Evolutionary conservation across 35 echinoderm and acorn worm species (phyloP).

Genomic region (Apostichopus californicus): DNA sequence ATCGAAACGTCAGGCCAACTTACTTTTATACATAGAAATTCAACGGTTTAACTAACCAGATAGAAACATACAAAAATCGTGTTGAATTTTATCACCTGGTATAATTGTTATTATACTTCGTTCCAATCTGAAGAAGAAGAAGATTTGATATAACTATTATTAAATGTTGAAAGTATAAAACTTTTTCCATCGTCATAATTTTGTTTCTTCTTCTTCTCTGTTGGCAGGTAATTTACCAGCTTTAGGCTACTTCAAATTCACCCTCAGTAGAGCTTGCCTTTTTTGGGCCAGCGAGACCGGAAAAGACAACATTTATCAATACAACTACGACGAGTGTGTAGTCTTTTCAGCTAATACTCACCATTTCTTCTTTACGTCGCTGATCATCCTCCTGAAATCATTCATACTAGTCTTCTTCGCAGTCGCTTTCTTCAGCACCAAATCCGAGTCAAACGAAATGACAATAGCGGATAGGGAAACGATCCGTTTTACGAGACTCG

Average conservation of each 20-base stretch:
- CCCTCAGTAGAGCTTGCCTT: not conserved
- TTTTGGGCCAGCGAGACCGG: not conserved
- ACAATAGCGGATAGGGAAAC: slow-evolving; percentile 35
- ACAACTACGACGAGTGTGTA: slow-evolving; percentile 48
- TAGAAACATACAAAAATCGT: too few relatives aligned
- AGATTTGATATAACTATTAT: too few relatives aligned
- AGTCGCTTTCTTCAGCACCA: slow-evolving; percentile 27
- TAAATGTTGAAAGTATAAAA: too few relatives aligned
- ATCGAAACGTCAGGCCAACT: too few relatives aligned
- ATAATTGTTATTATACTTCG: too few relatives aligned
- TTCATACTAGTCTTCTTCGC: slow-evolving; percentile 19
- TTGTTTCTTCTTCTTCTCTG: not conserved
- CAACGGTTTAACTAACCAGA: too few relatives aligned
- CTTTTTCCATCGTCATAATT: too few relatives aligned
- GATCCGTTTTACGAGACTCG: slow-evolving; percentile 25
- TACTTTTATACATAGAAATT: too few relatives aligned
- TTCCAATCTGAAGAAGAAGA: too few relatives aligned
- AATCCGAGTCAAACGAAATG: not conserved
- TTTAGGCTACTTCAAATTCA: slow-evolving; percentile 35
- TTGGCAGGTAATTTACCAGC: slow-evolving; percentile 34
- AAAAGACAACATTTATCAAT: not conserved
- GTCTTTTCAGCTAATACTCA: slow-evolving; percentile 8
- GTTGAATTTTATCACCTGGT: too few relatives aligned
- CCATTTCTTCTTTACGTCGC: slow-evolving; percentile 6
- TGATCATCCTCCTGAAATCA: slow-evolving; percentile 18